Percentiles rank a stretch among this genome's conserved stretches.
Conservation (phyloP, 92 coral and sea anemone genomes). For the Desmophyllum pertusum region DNA sequence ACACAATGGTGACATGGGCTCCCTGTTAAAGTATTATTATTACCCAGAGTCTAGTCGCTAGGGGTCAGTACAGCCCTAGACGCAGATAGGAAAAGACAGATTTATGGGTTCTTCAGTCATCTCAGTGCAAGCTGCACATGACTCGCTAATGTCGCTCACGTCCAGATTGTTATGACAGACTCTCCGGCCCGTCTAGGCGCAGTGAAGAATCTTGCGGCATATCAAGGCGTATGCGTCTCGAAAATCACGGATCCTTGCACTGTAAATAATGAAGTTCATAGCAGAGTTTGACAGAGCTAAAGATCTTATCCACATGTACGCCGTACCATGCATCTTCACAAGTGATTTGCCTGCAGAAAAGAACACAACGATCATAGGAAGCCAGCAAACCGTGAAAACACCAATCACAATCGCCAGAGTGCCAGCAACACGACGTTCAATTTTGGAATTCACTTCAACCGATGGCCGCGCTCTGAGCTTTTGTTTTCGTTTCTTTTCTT, state of each 20-base stretch:
- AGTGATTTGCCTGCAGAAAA: conserved; percentile 37
- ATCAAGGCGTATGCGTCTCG: conserved; percentile 36
- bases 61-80: no score
- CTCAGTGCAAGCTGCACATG: background rate
- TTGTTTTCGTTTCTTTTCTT: background rate
- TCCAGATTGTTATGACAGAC: background rate
- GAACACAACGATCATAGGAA: conserved; percentile 48
- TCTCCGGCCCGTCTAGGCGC: background rate
- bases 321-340: conserved; percentile 47
- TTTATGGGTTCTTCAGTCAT: no score
- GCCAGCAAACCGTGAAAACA: conserved; percentile 44
- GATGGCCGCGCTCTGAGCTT: background rate
- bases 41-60: no score
- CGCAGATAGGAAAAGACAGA: no score
- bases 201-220: conserved; percentile 29
- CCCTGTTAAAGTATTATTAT: no score
- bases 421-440: conserved; percentile 50
- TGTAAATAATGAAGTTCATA: conserved; percentile 62
- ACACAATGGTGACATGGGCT: no score
- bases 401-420: conserved; percentile 54
- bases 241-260: conserved; percentile 48
- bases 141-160: background rate
- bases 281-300: conserved; percentile 56
- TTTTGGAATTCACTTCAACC: conserved; percentile 18
- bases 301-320: conserved; percentile 69